Evolutionary conservation across 2,797 vertebrate genomes (phyloP).

Genomic region (Telmatherina bonti): DNA sequence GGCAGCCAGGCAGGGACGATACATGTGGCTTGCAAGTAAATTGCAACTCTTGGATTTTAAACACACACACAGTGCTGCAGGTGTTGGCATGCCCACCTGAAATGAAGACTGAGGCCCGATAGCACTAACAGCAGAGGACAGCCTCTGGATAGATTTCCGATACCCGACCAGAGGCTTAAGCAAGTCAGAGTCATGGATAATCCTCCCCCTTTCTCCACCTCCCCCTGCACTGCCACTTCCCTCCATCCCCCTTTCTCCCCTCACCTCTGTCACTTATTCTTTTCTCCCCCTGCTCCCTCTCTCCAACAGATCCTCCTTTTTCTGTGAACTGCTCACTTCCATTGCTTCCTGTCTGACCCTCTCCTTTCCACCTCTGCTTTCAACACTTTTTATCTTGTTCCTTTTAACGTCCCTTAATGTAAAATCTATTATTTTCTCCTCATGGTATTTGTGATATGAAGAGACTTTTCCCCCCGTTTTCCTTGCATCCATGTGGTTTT

Average conservation of each 20-base stretch:
- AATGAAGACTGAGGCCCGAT: conserved; percentile 69
- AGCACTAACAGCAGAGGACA: conserved; percentile 67
- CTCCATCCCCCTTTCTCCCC: conserved; percentile 9
- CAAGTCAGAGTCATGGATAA: conserved; percentile 73
- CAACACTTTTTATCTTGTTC: conserved; percentile 1
- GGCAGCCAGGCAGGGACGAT: conserved; percentile 55
- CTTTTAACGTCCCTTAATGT: conserved; percentile 24
- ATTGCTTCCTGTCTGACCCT: conserved; percentile 29
- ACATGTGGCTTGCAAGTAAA: conserved; percentile 50
- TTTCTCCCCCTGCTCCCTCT: conserved; percentile 40
- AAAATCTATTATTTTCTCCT: conserved; percentile 27
- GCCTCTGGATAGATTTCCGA: conserved; percentile 80
- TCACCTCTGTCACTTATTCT: conserved; percentile 21
- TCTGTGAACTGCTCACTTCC: conserved; percentile 17
- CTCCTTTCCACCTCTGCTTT: background rate
- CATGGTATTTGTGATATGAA: conserved; percentile 4
- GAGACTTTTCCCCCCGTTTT: background rate
- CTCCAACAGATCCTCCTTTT: conserved; percentile 17
- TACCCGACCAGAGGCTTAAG: conserved; percentile 75
- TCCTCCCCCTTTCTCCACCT: conserved; percentile 59
- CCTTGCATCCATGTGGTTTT: conserved; percentile 5
- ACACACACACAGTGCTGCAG: conserved; percentile 13
- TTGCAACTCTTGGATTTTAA: conserved; percentile 24
- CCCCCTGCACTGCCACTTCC: conserved; percentile 30
- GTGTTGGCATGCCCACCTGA: conserved; percentile 56